phyloP scores from a whole-genome alignment of 2,113 vertebrate species.

The Sterrhoptilus dennistouni region DNA sequence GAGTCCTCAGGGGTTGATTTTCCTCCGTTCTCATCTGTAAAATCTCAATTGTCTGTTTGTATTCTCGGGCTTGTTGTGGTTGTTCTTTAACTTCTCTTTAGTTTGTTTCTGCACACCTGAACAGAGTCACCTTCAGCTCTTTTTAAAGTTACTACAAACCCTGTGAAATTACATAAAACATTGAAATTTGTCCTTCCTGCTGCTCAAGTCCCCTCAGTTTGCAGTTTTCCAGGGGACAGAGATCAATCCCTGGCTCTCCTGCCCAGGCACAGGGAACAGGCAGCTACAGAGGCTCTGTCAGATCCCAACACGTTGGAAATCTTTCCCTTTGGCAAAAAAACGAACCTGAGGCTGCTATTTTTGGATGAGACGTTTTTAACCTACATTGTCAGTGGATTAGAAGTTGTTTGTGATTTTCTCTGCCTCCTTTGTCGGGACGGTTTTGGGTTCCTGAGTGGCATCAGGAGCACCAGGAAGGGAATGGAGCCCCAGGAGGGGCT shows the following conservation, averaged over 20 bases:
- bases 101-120: background rate
- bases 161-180: background rate
- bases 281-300: background rate
- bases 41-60: background rate
- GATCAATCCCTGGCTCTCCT: background rate
- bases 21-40: rapidly evolving
- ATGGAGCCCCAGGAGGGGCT: no score
- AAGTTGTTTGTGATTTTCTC: background rate
- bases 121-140: background rate
- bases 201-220: background rate
- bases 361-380: background rate
- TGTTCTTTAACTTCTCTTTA: background rate
- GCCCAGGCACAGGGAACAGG: background rate
- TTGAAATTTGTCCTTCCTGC: background rate
- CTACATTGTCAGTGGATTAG: background rate
- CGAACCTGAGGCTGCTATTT: background rate
- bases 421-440: no score
- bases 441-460: background rate
- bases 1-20: background rate
- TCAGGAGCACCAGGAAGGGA: background rate
- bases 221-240: background rate
- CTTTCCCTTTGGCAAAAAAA: background rate
- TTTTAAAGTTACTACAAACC: background rate
- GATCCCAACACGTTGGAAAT: background rate
- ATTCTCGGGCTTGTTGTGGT: background rate